Conservation (phyloP, 2,113 vertebrate genomes). For the Pelvicachromis taeniatus region DNA sequence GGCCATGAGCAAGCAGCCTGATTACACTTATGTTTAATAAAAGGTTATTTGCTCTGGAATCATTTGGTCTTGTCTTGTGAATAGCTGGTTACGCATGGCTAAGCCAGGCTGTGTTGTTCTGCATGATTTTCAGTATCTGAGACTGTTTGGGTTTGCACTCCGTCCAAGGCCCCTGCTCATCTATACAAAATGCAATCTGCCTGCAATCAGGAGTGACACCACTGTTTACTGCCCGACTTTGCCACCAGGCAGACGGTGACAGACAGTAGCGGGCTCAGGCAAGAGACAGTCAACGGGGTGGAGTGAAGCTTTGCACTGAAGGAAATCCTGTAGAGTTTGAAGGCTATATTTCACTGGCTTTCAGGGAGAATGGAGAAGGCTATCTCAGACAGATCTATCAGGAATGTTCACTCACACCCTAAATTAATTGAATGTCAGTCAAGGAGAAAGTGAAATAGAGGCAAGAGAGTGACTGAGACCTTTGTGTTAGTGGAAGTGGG, state of each 20-base stretch:
- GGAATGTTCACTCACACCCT: conserved; percentile 41
- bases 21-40: conserved; percentile 75
- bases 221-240: conserved; percentile 48
- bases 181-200: conserved; percentile 55
- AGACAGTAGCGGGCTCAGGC: conserved; percentile 36
- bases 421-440: conserved; percentile 72
- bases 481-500: conserved; percentile 24
- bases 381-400: conserved; percentile 49
- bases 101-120: conserved; percentile 12
- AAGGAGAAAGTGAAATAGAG: conserved; percentile 54
- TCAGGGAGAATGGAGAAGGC: conserved; percentile 46
- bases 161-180: conserved; percentile 1
- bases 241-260: conserved; percentile 40
- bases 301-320: conserved; percentile 53
- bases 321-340: conserved; percentile 43
- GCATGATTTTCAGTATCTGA: conserved; percentile 41
- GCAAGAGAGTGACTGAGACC: conserved; percentile 44
- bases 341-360: conserved; percentile 46
- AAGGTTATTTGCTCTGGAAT: conserved; percentile 60
- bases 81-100: conserved; percentile 37
- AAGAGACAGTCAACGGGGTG: conserved; percentile 57
- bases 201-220: conserved; percentile 56
- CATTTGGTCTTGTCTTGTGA: conserved; percentile 53
- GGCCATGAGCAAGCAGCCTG: conserved; percentile 52
- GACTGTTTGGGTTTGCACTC: conserved; percentile 22